These are phyloP conservation scores for Gallinago nigripennis DNA, from an alignment of 2,797 vertebrate genomes.

Conservation along the genomic window DNA sequence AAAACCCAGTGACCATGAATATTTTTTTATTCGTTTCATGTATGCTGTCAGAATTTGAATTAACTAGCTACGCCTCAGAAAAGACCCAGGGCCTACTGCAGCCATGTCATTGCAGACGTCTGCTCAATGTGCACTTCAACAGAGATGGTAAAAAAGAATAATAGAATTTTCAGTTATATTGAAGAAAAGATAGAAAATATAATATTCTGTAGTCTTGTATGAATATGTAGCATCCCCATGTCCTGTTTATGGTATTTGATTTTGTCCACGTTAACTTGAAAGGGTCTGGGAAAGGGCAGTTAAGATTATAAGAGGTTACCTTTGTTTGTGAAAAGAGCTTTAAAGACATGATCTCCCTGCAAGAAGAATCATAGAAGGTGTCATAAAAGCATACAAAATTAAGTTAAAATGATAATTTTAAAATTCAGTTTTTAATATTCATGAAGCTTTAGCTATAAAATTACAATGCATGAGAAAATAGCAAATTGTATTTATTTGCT, in stretches of 20 bases:
- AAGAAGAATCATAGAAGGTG: background rate
- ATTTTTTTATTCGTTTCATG: background rate
- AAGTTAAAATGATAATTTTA: background rate
- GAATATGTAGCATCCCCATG: background rate
- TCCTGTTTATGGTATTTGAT: conserved; percentile 27
- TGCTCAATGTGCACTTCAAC: conserved; percentile 18
- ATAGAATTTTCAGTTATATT: conserved; percentile 2
- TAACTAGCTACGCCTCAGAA: conserved; percentile 18
- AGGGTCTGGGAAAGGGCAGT: conserved; percentile 14
- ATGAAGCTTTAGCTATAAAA: background rate
- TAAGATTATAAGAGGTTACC: background rate
- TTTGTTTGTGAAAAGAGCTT: background rate
- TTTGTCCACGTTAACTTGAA: conserved; percentile 2
- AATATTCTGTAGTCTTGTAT: conserved; percentile 32
- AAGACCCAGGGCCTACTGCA: conserved; percentile 19
- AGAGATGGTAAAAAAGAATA: conserved; percentile 46
- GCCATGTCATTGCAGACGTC: conserved; percentile 33
- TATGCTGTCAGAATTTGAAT: conserved; percentile 41
- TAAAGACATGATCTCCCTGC: background rate
- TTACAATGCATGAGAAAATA: background rate
- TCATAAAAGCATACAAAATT: background rate
- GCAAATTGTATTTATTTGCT: background rate
- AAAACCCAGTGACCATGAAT: background rate
- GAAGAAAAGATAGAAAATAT: conserved; percentile 15
- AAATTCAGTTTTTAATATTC: background rate